Evolutionary conservation across 2,888 invertebrate species (phyloP).

Genomic region (Oligia strigilis): DNA sequence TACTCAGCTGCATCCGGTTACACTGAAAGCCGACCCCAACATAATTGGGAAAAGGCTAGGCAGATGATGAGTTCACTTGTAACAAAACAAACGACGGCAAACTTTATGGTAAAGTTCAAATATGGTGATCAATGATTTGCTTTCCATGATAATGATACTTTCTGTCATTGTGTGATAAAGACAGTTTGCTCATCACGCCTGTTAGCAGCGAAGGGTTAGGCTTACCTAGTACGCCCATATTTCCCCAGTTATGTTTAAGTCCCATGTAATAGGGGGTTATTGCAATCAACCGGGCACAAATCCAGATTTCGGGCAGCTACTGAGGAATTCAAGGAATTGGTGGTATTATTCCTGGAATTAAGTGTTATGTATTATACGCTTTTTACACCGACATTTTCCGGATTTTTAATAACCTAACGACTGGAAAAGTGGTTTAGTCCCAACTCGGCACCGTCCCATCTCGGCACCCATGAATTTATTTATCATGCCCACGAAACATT

Average conservation of each 20-base stretch:
- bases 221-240: not conserved
- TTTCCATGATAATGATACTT: not conserved
- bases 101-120: slow-evolving; percentile 3
- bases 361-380: not conserved
- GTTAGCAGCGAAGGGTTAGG: not conserved
- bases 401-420: not conserved
- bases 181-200: not conserved
- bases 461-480: too few species aligned
- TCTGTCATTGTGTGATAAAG: not conserved
- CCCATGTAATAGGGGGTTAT: not conserved
- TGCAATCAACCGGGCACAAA: not conserved
- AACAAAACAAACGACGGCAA: not conserved
- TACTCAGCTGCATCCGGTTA: too few species aligned
- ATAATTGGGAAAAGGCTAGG: too few species aligned
- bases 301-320: not conserved
- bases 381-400: not conserved
- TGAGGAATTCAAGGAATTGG: not conserved
- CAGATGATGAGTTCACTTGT: slow-evolving; percentile 4
- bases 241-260: not conserved
- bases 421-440: too few species aligned
- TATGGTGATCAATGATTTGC: not conserved
- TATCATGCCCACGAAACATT: too few species aligned
- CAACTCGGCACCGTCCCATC: too few species aligned
- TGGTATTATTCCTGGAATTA: not conserved
- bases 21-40: too few species aligned